phyloP scores from a whole-genome alignment of 1,140 invertebrate species.

The Hyphantria cunea region DNA sequence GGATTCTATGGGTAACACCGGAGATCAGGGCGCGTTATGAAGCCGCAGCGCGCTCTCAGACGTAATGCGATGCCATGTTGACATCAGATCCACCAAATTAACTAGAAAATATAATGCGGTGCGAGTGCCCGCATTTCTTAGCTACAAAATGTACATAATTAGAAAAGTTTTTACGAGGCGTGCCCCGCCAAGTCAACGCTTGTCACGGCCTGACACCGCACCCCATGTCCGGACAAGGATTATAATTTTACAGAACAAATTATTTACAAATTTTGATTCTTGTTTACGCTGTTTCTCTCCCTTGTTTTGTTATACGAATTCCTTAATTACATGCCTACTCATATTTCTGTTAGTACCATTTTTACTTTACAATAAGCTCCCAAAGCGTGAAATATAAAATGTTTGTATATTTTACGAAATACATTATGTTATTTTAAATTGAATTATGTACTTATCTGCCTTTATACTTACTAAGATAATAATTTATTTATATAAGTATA shows the following conservation, averaged over 20 bases:
- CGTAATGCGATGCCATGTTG: slow-evolving; percentile 23
- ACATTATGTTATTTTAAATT: not conserved
- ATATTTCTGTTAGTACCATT: not conserved
- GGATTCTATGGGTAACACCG: slow-evolving; percentile 37
- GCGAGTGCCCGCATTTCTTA: slow-evolving; percentile 65
- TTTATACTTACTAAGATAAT: too few species aligned
- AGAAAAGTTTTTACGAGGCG: slow-evolving; percentile 79
- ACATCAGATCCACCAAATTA: slow-evolving; percentile 58
- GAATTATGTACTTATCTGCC: too few species aligned
- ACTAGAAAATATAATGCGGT: slow-evolving; percentile 70
- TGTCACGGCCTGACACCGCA: slow-evolving; percentile 74
- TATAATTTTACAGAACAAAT: slow-evolving; percentile 73
- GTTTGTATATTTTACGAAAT: not conserved
- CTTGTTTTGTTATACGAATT: slow-evolving; percentile 26
- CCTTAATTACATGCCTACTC: slow-evolving; percentile 5
- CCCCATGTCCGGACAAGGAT: slow-evolving; percentile 68
- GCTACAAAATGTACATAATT: slow-evolving; percentile 80
- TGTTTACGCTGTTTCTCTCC: slow-evolving; percentile 34
- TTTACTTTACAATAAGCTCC: not conserved
- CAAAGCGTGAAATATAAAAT: not conserved
- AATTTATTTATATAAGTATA: too few species aligned
- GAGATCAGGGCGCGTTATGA: slow-evolving; percentile 34
- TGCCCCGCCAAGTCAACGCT: slow-evolving; percentile 58
- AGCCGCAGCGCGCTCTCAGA: slow-evolving; percentile 10
- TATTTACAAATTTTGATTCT: slow-evolving; percentile 74